Evolutionary conservation across 30 jellyfish, hydroid and myxozoan genomes (phyloP).

Genomic region (Turritopsis rubra): DNA sequence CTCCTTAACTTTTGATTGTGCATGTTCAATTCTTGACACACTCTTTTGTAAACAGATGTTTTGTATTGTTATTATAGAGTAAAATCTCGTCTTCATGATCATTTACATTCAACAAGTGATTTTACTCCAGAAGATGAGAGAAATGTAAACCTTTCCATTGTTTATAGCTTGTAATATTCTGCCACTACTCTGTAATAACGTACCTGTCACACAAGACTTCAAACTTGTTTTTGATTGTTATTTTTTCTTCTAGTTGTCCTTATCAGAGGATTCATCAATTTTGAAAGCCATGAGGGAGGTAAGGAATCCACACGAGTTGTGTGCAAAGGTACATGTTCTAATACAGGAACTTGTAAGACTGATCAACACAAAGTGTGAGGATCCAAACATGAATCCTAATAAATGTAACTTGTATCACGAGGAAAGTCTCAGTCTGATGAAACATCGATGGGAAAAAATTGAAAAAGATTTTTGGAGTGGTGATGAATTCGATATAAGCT

Average conservation of each 20-base stretch:
- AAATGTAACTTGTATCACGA: slow-evolving; percentile 61
- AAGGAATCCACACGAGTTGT: slow-evolving; percentile 74
- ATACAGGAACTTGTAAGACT: slow-evolving; percentile 52
- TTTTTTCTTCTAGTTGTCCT: background rate
- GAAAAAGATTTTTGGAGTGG: slow-evolving; percentile 65
- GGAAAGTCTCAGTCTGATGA: slow-evolving; percentile 74
- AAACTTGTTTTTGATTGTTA: background rate
- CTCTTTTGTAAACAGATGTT: background rate
- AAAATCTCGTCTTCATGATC: slow-evolving; percentile 78
- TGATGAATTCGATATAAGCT: slow-evolving; percentile 82
- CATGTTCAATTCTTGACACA: background rate
- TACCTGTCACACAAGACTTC: background rate
- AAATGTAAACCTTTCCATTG: slow-evolving; percentile 26
- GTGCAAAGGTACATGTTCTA: slow-evolving; percentile 61
- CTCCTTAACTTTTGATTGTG: background rate
- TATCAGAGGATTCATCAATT: slow-evolving; percentile 40
- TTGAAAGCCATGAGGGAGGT: slow-evolving; percentile 62
- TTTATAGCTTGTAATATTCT: background rate
- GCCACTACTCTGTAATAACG: background rate
- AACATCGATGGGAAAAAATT: slow-evolving; percentile 89
- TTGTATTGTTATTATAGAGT: slow-evolving; percentile 43
- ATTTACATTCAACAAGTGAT: slow-evolving; percentile 71
- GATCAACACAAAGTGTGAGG: slow-evolving; percentile 54
- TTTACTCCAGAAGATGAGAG: slow-evolving; percentile 65
- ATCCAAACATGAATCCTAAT: slow-evolving; percentile 57